Percentiles rank a stretch among this genome's conserved stretches.
Conservation (phyloP, 1,140 invertebrate genomes). For the Wiebesia pumilae region DNA sequence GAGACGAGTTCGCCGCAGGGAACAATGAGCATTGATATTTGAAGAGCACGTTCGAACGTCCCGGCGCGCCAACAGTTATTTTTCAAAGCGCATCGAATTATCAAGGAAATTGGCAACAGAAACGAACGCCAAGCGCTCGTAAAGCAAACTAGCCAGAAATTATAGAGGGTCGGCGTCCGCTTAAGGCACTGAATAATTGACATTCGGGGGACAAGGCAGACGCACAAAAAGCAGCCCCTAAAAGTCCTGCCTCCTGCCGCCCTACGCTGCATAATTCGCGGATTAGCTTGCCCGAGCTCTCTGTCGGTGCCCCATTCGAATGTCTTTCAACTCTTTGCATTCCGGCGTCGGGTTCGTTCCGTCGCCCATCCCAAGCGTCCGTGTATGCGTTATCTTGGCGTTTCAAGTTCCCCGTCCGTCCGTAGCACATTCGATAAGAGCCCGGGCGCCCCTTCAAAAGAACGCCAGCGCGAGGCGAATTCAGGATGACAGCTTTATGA, state of each 20-base stretch:
- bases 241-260: background rate
- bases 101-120: conserved; percentile 10
- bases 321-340: conserved; percentile 23
- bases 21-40: too few species aligned
- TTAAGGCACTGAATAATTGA: conserved; percentile 13
- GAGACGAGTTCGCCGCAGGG: background rate
- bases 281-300: background rate
- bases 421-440: background rate
- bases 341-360: too few species aligned
- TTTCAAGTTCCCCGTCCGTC: background rate
- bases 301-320: background rate
- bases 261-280: background rate
- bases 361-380: too few species aligned
- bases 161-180: background rate
- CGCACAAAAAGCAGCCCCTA: background rate
- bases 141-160: background rate
- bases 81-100: background rate
- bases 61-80: background rate
- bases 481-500: conserved; percentile 34
- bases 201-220: background rate
- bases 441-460: conserved; percentile 7
- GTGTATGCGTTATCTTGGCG: background rate
- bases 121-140: background rate
- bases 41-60: background rate
- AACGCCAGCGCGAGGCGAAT: background rate